Conservation (phyloP, 1,140 invertebrate genomes). For the Drusus annulatus region DNA sequence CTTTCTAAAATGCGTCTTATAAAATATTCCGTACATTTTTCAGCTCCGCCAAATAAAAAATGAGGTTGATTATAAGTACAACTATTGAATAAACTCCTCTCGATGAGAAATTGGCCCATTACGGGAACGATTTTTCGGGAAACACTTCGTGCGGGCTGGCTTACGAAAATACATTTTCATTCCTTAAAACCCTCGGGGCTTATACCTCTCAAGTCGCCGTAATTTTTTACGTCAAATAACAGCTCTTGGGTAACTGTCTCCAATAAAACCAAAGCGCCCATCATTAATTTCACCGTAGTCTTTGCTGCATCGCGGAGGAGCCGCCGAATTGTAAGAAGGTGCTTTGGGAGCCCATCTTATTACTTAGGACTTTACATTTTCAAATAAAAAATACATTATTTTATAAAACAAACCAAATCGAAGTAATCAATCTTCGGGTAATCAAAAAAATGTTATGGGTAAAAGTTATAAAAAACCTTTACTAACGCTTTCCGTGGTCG, state of each 20-base stretch:
- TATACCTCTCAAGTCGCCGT: slow-evolving; percentile 47
- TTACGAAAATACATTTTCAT: slow-evolving; percentile 56
- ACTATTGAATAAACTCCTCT: slow-evolving; percentile 43
- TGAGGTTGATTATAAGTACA: slow-evolving; percentile 4
- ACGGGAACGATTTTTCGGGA: slow-evolving; percentile 49
- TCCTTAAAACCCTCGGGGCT: slow-evolving; percentile 32
- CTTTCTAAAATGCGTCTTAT: too few relatives aligned
- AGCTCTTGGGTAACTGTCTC: slow-evolving; percentile 55
- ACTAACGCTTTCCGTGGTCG: too few relatives aligned
- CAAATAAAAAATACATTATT: too few relatives aligned
- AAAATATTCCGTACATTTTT: not conserved
- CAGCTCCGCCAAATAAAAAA: slow-evolving; percentile 4
- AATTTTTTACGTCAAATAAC: slow-evolving; percentile 59
- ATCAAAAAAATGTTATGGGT: too few relatives aligned
- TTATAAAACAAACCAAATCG: too few relatives aligned
- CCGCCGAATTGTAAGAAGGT: not conserved
- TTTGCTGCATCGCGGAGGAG: slow-evolving; percentile 23
- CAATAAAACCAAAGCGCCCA: slow-evolving; percentile 58
- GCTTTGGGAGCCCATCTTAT: not conserved
- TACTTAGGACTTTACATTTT: not conserved
- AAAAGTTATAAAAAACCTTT: too few relatives aligned
- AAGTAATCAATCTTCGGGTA: too few relatives aligned
- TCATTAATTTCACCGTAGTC: slow-evolving; percentile 57
- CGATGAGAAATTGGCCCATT: slow-evolving; percentile 43
- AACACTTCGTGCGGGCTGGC: slow-evolving; percentile 41